These are phyloP conservation scores for Gymnoscopelus braueri DNA, from an alignment of 2,797 vertebrate genomes.

Conservation along the genomic window DNA sequence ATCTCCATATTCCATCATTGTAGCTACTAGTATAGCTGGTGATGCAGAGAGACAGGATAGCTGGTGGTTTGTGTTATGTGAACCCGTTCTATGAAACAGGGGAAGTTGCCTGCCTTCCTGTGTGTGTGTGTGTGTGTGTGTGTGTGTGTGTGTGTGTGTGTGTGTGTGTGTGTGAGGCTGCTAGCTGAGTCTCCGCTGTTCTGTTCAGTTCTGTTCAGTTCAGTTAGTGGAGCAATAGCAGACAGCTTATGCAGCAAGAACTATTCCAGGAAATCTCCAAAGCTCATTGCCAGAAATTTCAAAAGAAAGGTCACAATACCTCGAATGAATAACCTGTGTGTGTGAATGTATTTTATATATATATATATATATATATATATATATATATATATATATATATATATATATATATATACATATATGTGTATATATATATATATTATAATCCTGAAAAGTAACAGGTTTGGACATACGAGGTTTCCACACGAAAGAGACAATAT, in stretches of 20 bases:
- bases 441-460: too few relatives aligned
- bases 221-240: slow-evolving; percentile 23
- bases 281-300: background rate
- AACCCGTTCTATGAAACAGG: slow-evolving; percentile 54
- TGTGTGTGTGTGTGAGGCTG: slow-evolving; percentile 23
- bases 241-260: slow-evolving; percentile 1
- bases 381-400: too few relatives aligned
- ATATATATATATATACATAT: too few relatives aligned
- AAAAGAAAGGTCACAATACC: background rate
- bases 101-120: slow-evolving; percentile 73
- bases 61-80: slow-evolving; percentile 17
- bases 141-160: too few relatives aligned
- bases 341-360: too few relatives aligned
- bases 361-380: too few relatives aligned
- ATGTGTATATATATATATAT: too few relatives aligned
- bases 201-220: background rate
- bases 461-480: too few relatives aligned
- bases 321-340: too few relatives aligned
- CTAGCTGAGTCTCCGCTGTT: background rate
- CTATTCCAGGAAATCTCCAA: background rate
- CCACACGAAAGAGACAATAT: too few relatives aligned
- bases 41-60: slow-evolving; percentile 8
- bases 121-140: slow-evolving; percentile 6
- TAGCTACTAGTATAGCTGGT: background rate
- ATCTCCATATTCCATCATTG: too few relatives aligned